Evolutionary conservation across 2,113 vertebrate genomes (phyloP).

Genomic region (Ciconia stormi): DNA sequence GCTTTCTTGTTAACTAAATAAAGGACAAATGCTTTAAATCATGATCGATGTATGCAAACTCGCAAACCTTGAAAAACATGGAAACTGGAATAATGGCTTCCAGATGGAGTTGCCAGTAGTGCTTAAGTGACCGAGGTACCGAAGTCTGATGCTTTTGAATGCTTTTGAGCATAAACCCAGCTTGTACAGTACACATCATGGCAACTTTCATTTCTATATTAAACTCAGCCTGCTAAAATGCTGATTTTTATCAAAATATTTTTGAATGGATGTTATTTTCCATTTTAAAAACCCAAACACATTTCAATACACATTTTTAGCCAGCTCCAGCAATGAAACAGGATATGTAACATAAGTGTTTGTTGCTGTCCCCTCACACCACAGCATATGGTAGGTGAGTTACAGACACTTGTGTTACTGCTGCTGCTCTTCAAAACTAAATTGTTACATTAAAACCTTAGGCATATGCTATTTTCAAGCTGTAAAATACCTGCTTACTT

Average conservation of each 20-base stretch:
- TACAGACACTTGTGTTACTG: constrained; percentile 30
- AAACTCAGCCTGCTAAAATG: neutral
- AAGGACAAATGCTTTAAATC: constrained; percentile 54
- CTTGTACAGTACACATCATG: neutral
- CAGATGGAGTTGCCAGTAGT: neutral
- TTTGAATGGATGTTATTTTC: neutral
- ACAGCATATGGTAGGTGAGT: constrained; percentile 55
- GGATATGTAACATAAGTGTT: neutral
- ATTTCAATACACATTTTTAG: neutral
- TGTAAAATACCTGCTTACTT: constrained; percentile 63
- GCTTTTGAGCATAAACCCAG: neutral
- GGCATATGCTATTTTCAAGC: constrained; percentile 58
- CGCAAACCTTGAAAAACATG: neutral
- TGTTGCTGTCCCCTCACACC: constrained; percentile 53
- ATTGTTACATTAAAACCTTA: constrained; percentile 53
- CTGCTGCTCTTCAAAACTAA: constrained; percentile 43
- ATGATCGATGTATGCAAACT: constrained; percentile 27
- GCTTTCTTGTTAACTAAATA: constrained; percentile 54
- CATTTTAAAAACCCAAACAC: neutral
- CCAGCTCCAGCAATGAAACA: constrained; percentile 5
- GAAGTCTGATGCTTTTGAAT: neutral
- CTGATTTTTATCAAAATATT: neutral
- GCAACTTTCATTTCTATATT: neutral
- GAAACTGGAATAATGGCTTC: constrained; percentile 4
- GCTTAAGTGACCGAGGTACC: neutral